These are phyloP conservation scores for Tapirus terrestris DNA, from an alignment of 2,113 vertebrate species.

Conservation along the genomic window DNA sequence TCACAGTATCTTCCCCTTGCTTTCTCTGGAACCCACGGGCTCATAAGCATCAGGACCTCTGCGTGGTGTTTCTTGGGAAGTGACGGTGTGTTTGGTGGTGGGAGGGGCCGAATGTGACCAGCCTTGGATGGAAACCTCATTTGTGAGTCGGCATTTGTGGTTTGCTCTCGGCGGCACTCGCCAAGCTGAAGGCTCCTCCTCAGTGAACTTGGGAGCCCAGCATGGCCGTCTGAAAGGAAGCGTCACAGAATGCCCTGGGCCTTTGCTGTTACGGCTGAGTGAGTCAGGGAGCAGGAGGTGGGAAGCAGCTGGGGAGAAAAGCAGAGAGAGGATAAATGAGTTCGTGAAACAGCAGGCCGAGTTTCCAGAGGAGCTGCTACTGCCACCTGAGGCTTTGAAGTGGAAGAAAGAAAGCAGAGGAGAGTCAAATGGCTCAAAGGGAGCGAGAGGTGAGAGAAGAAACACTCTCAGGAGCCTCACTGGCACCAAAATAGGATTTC, in stretches of 20 bases:
- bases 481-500: neutral
- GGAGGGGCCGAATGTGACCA: neutral
- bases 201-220: neutral
- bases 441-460: neutral
- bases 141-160: neutral
- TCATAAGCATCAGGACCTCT: neutral
- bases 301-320: neutral
- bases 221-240: neutral
- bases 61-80: neutral
- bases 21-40: neutral
- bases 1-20: neutral
- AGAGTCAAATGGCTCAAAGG: neutral
- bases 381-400: neutral
- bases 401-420: neutral
- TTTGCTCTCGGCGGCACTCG: rapidly evolving
- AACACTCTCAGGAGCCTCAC: neutral
- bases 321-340: neutral
- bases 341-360: neutral
- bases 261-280: neutral
- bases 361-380: neutral
- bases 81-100: rapidly evolving
- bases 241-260: neutral
- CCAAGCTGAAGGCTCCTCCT: neutral
- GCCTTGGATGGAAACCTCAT: neutral
- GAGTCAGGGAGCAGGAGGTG: neutral